A percentile compares a stretch with the other conserved stretches of the same genome.
These are phyloP conservation scores for Musca vetustissima DNA, from an alignment of 1,140 invertebrate genomes.

Conservation along the genomic window DNA sequence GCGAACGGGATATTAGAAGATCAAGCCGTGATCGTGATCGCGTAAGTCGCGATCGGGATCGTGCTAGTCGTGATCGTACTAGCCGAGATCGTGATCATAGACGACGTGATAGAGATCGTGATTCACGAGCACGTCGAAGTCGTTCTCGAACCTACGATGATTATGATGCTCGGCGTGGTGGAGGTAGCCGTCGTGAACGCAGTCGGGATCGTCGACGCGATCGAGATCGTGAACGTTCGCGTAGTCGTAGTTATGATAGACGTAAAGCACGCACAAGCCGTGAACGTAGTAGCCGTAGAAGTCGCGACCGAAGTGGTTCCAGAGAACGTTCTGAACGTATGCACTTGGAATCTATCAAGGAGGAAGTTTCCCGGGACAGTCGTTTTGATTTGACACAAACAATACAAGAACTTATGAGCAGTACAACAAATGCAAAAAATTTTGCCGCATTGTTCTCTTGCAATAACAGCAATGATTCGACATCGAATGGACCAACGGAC, in stretches of 20 bases:
- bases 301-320: constrained; percentile 48
- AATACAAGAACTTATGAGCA: constrained; percentile 53
- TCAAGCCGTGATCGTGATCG: constrained; percentile 41
- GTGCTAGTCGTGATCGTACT: constrained; percentile 31
- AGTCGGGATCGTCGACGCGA: constrained; percentile 43
- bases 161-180: constrained; percentile 35
- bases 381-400: constrained; percentile 52
- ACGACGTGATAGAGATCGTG: constrained; percentile 53
- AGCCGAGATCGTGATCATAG: constrained; percentile 47
- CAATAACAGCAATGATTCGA: constrained; percentile 56
- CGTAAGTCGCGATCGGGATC: constrained; percentile 31
- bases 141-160: constrained; percentile 57
- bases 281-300: constrained; percentile 32
- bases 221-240: constrained; percentile 40
- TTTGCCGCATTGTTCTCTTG: constrained; percentile 56
- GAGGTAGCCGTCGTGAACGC: constrained; percentile 54
- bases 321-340: constrained; percentile 42
- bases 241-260: constrained; percentile 45
- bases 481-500: constrained; percentile 44
- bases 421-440: constrained; percentile 57
- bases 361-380: constrained; percentile 42
- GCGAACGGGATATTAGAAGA: constrained; percentile 33
- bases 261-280: neutral
- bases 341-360: constrained; percentile 43
- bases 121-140: constrained; percentile 51